A percentile compares a stretch with the other conserved stretches of the same genome.
Evolutionary conservation across 2,113 vertebrate genomes (phyloP).

Genomic region (Sigmodon hispidus): DNA sequence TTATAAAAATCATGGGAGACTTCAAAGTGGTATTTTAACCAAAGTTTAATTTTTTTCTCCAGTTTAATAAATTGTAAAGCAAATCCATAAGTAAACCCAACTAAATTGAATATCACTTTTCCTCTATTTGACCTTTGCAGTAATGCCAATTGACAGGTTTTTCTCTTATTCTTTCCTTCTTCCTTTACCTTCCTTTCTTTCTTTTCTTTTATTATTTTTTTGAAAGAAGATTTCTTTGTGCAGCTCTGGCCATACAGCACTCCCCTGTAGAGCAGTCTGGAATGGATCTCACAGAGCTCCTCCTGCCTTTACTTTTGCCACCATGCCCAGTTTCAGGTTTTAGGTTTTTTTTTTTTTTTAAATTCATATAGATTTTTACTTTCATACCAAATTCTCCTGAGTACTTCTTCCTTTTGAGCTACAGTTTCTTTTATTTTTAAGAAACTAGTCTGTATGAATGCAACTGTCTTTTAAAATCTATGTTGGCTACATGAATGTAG

Average conservation of each 20-base stretch:
- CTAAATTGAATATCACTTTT: conserved; percentile 47
- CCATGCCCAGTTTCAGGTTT: background rate
- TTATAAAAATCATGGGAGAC: conserved; percentile 13
- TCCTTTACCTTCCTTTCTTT: background rate
- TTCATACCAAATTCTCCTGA: conserved; percentile 19
- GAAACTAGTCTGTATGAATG: conserved; percentile 12
- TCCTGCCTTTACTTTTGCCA: background rate
- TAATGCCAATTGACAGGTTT: background rate
- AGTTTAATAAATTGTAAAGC: background rate
- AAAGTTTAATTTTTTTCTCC: background rate
- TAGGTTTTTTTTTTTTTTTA: background rate
- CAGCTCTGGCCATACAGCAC: background rate
- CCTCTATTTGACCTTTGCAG: conserved; percentile 55
- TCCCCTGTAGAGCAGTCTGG: background rate
- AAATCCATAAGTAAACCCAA: conserved; percentile 64
- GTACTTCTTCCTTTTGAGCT: conserved; percentile 26
- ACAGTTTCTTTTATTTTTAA: conserved; percentile 20
- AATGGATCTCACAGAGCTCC: background rate
- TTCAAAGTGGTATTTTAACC: conserved; percentile 32
- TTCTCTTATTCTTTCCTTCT: too few species aligned
- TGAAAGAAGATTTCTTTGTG: background rate
- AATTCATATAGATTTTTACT: conserved; percentile 4
- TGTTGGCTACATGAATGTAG: background rate
- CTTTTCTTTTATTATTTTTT: background rate
- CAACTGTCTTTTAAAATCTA: background rate